Evolutionary conservation across 2,888 invertebrate species (phyloP), one percentile per base, ranked within the genome.

Genomic region (Lepeophtheirus nordmannii): DNA sequence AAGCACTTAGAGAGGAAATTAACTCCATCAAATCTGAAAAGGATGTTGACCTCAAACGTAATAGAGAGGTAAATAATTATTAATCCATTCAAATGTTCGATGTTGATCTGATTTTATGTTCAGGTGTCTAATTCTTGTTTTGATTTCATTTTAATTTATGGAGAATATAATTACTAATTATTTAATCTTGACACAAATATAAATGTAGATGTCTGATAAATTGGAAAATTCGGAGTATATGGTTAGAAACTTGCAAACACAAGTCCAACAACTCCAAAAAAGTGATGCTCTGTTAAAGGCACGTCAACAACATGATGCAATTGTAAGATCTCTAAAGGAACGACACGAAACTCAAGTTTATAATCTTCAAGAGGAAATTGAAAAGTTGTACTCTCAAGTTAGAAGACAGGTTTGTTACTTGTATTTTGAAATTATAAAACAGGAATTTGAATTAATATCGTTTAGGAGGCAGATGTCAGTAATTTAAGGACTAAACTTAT

Each of bases 261-360:
- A 59, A n/a, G 22, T 59, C 30, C 23, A 30, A 2, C 30, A 59
- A 23, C 37, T 59, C n/a, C 60, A 59, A 59, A 22, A 30, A 12
- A 59, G 37, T 17, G 60, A 59, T 38, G 37, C 60, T 10, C 10
- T 59, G 23, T 30, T 59, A 10, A 59, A 30, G 37, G 60, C 60
- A 17, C 10, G 37, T 17, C 17, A 59, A 14, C 60, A 59, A 17
- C 60, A 59, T 22, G 60, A 59, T 23, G 60, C 22, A 12, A 59
- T 30, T 59, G 23, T 59, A 23, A 59, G 60, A 23, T 59, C 60
- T 30, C 23, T 59, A 2, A 59, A 30, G n/a, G 60, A 59, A 23
- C 20, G 60, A 9, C 60, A 59, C n/a, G 60, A 59, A 59, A 59
- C 23, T 30, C 30, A 59, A 30, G 23, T 59, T 12, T 59, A 30